Base-by-base conservation (phyloP, 1,140 invertebrate genomes). In the Caligus rogercresseyi region DNA sequence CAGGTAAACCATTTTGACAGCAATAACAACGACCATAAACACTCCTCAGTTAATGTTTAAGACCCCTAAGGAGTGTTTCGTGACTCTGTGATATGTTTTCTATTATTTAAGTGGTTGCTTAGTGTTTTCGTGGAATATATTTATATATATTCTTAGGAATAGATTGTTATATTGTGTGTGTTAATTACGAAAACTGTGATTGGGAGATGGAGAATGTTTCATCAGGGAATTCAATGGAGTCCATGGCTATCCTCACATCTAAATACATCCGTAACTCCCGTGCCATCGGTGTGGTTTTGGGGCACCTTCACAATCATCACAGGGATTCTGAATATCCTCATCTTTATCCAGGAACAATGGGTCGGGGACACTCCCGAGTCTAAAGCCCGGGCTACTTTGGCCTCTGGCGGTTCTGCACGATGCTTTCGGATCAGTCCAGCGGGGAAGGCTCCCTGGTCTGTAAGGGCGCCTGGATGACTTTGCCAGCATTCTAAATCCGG, bases 271-370 rank as follows among this genome's bases (percentile, higher is more conserved):
- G 91, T 69, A 95, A 96, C 79, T 91, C 88, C 54, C 89, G 92
- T 62, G 91, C 92, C 43, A 91, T 97, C 61, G 91, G 89, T 51
- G 89, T 97, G 16, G 77, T 96, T 53, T n/a, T 97, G 94, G 94
- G 91, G 85, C 19, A 87, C 96, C 67, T 95, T 97, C 72, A 75
- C 88, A 59, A 87, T 95, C 69, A 96, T 92, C 74, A 96, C 91
- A 73, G 87, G 89, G 56, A 95, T 98, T 68, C 93, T 97, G 69
- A 84, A 84, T 61, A 83, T 92, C 63, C 89, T 97, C 16, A 86
- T 90, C 0, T 94, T 97, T 72, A 82, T 95, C 16, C 93, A 93
- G 60, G 91, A 92, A 4, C 91, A 97, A 75, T 98, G 93, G 79
- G 86, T 85, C 82, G 69, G 92, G 83, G 79, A 80, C 69, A 73